Base-by-base conservation (phyloP, 1,140 invertebrate genomes). In the Papilio helenus region DNA sequence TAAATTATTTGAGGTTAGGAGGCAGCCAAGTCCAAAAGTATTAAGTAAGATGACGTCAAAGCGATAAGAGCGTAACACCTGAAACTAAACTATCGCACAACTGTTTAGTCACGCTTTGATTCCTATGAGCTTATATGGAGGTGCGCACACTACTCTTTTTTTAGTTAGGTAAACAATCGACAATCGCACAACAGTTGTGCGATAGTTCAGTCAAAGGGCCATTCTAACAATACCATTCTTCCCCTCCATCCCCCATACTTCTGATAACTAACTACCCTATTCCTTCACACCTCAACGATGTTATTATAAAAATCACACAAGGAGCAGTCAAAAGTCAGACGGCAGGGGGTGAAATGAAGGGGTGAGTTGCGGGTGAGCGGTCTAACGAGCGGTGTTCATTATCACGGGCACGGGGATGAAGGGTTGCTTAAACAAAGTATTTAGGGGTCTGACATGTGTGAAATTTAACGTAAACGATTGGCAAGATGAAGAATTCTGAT, bases 381-480 rank as follows among this genome's bases (percentile, higher is more conserved):
- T 68, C 61, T 68, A 68, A 68, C 61, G 61, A 68, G 61, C 61
- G 61, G 61, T 68, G 14, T 68, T 68, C 61, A 68, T 68, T 68
- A 51, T 18, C 58, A 29, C 14, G 26, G 61, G 26, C 26, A 26
- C 2, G 29, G 26, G 26, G 14, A 16, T 16, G 26, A 68, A 34
- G 61, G 61, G 14, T 61, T 61, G 26, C 26, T 16, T 16, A 29
- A 26, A 68, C 23, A 68, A 65, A 68, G 61, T 29, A 68, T 68
- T 68, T 29, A 58, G 55, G n/a, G 2, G 26, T 68, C 26, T 18
- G 12, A 61, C 55, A 12, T 34, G 61, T 29, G 61, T 68, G 4
- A 29, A 65, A 65, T 65, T 65, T 65, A 1, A 5, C 26, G 5
- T 68, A 55, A 55, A 55, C 2, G 18, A 9, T 55, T 55, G 8